Evolutionary conservation across 2,888 invertebrate species (phyloP).

Genomic region (Timandra comae): DNA sequence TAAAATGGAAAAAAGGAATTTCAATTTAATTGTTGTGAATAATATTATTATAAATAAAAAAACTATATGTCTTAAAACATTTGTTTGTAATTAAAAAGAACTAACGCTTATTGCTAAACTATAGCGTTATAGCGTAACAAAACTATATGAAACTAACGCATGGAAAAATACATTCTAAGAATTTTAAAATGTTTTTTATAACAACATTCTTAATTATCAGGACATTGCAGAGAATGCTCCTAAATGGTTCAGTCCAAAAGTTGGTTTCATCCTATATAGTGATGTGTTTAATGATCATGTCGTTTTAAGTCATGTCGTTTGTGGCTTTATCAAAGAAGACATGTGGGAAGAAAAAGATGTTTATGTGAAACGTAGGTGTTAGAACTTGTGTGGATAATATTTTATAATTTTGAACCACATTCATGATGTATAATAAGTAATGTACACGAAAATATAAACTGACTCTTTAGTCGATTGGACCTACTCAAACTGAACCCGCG

Average conservation of each 20-base stretch:
- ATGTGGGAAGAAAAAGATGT: slow-evolving; percentile 33
- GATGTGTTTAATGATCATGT: slow-evolving; percentile 35
- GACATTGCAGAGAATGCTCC: slow-evolving; percentile 49
- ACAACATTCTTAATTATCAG: slow-evolving; percentile 61
- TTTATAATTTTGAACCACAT: slow-evolving; percentile 36
- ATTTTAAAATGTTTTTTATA: slow-evolving; percentile 9
- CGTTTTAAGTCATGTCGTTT: slow-evolving; percentile 33
- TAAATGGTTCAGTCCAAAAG: slow-evolving; percentile 56
- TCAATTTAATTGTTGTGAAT: no score
- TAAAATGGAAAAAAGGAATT: no score
- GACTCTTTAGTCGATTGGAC: no score
- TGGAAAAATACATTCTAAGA: slow-evolving; percentile 9
- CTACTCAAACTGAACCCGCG: no score
- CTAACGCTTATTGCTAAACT: slow-evolving; percentile 54
- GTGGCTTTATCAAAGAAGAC: slow-evolving; percentile 45
- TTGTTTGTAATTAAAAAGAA: slow-evolving; percentile 13
- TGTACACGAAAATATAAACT: no score
- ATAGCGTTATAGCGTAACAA: no score
- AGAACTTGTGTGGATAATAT: slow-evolving; percentile 33
- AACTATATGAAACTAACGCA: no score
- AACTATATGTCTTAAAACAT: no score
- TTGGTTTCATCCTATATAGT: slow-evolving; percentile 57
- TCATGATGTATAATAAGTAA: slow-evolving; percentile 35
- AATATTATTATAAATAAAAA: no score
- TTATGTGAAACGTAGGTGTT: slow-evolving; percentile 67